Base-by-base conservation (phyloP, 2,888 invertebrate species). In the Macrosoma leucophasiata region DNA sequence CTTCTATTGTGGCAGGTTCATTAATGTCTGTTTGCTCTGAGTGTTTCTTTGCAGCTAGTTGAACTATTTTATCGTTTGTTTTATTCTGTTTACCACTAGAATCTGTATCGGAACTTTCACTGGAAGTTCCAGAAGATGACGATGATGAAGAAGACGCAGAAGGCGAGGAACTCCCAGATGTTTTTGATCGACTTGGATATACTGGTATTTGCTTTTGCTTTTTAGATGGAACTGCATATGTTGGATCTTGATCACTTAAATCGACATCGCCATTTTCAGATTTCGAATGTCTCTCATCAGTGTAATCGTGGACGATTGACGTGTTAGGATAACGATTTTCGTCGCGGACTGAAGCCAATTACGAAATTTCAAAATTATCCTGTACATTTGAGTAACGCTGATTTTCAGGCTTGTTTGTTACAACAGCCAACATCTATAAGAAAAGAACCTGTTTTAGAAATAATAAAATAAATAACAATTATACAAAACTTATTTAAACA, bases 241-340 rank as follows among this genome's bases (percentile, higher is more conserved):
- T 31, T 27, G 33, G 36, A 31, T 36, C 39, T 25, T 36, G 28
- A 39, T 43, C 39, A 37, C 36, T 39, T 30, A 43, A 34, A 39
- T 43, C 39, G 26, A 31, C 31, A 39, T 39, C 33, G 15, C 30
- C 36, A 28, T 33, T 24, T 30, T 36, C 40, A 19, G 29, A 14
- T 25, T 25, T 24, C 21, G 25, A 24, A 20, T 26, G 13, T 34
- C 13, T 36, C 8, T 29, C 15, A 29, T 34, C 36, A 34, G 31
- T 34, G 22, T 20, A 34, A 36, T 34, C 25, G 19, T 36, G 18
- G 21, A 29, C 26, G 25, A 31, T 28, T 37, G 29, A 26, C 21
- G 36, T 33, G 12, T 11, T 12, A 22, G n/a, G n/a, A n/a, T n/a
- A n/a, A n/a, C n/a, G n/a, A n/a, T n/a, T n/a, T n/a, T n/a, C n/a